Evolutionary conservation across 2,113 vertebrate species (phyloP).

Genomic region (Pseudopipra pipra): DNA sequence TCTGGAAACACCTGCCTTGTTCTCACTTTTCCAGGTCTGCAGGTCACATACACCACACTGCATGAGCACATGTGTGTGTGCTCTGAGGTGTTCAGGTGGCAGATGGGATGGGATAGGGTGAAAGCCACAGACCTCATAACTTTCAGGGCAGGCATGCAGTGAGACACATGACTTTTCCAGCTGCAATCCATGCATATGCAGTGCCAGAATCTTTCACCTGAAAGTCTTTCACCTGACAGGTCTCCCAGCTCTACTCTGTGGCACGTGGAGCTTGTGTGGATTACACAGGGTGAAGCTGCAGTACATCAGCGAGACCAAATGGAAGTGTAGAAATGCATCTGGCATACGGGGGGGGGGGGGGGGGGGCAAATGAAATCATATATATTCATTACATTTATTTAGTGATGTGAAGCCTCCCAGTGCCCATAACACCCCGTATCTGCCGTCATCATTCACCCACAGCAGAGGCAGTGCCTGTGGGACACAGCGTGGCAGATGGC

Average conservation of each 20-base stretch:
- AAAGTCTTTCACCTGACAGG: not conserved
- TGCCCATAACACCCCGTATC: not conserved
- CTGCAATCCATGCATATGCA: rapidly evolving
- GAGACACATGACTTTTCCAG: not conserved
- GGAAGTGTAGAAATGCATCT: not conserved
- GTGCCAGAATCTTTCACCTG: not conserved
- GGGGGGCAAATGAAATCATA: not conserved
- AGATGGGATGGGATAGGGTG: not conserved
- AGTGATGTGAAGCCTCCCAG: not conserved
- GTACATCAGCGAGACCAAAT: not conserved
- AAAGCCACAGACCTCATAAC: not conserved
- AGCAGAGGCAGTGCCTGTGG: not conserved
- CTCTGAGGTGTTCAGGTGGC: rapidly evolving
- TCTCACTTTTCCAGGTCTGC: rapidly evolving
- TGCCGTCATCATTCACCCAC: not conserved
- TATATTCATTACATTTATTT: slow-evolving; percentile 28
- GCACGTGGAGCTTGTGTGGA: rapidly evolving
- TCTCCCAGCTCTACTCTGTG: rapidly evolving
- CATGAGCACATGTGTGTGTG: rapidly evolving
- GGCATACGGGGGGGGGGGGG: rapidly evolving
- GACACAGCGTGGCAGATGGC: not conserved
- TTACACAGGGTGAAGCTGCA: rapidly evolving
- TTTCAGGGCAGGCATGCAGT: not conserved
- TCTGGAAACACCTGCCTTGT: not conserved
- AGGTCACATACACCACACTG: rapidly evolving